A percentile compares a stretch with the other conserved stretches of the same genome.
Conservation (phyloP, 2,888 invertebrate species). For the Lithophane leautieri region DNA sequence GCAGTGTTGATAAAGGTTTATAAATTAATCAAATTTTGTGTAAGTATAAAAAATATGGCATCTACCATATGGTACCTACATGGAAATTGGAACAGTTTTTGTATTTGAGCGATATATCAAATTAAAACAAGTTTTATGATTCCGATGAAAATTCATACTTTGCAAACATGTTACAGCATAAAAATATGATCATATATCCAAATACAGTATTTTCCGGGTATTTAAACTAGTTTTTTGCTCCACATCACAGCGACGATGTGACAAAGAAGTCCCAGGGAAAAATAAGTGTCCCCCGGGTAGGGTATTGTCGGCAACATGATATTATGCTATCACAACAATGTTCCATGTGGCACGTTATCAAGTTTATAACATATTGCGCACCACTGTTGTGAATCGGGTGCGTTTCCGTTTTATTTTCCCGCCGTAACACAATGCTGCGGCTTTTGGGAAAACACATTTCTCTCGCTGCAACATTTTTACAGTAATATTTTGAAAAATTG, state of each 20-base stretch:
- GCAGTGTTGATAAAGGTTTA: not conserved
- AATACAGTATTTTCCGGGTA: conserved; percentile 21
- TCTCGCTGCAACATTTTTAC: conserved; percentile 42
- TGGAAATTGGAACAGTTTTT: not conserved
- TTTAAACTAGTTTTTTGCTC: conserved; percentile 37
- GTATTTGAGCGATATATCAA: not conserved
- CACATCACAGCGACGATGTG: not conserved
- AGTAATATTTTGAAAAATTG: conserved; percentile 41
- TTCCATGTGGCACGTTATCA: conserved; percentile 54
- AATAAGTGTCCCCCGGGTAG: conserved; percentile 49
- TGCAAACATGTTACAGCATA: not conserved
- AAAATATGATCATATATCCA: not conserved
- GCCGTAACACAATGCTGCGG: conserved; percentile 49
- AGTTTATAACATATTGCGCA: conserved; percentile 60
- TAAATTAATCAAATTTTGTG: not conserved
- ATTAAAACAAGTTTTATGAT: not conserved
- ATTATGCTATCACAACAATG: conserved; percentile 52
- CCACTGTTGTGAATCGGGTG: conserved; percentile 42
- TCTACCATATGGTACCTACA: not conserved
- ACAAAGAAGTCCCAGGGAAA: conserved; percentile 51
- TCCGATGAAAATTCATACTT: not conserved
- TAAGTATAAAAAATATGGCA: not conserved
- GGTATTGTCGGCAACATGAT: conserved; percentile 43
- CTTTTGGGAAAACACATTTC: conserved; percentile 49
- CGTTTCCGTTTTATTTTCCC: conserved; percentile 56